Percentiles rank a stretch among this genome's conserved stretches.
phyloP scores from a whole-genome alignment of 2,888 invertebrate genomes.

The Sphaerophoria taeniata region DNA sequence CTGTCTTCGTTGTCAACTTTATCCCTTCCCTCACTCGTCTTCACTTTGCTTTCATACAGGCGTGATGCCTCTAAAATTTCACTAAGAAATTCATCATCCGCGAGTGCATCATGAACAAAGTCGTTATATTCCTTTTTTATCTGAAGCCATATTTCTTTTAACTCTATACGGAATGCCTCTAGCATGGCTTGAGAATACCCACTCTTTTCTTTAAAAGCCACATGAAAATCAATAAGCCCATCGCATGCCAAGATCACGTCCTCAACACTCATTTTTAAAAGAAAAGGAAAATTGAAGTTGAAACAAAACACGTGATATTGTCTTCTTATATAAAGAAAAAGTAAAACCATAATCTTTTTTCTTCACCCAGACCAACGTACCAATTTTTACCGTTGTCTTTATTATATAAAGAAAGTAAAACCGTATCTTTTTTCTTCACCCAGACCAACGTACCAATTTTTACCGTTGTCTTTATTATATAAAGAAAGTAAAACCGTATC shows the following conservation, averaged over 20 bases:
- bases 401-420: no score
- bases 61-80: not conserved
- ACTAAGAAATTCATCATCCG: not conserved
- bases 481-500: no score
- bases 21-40: not conserved
- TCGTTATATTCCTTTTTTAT: not conserved
- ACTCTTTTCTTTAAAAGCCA: not conserved
- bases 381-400: no score
- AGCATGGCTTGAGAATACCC: not conserved
- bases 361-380: not conserved
- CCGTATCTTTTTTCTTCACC: no score
- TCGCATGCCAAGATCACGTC: conserved; percentile 7
- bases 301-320: no score
- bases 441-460: no score
- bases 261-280: conserved; percentile 1
- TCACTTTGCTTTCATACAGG: not conserved
- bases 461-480: no score
- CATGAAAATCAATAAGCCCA: conserved; percentile 1
- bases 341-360: not conserved
- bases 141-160: not conserved
- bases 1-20: not conserved
- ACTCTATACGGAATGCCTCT: not conserved
- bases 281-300: not conserved
- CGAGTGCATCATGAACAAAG: not conserved
- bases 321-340: not conserved